These are phyloP conservation scores for Cyphomyrus plagiostoma DNA, from an alignment of 2,113 vertebrate genomes.

Conservation along the genomic window DNA sequence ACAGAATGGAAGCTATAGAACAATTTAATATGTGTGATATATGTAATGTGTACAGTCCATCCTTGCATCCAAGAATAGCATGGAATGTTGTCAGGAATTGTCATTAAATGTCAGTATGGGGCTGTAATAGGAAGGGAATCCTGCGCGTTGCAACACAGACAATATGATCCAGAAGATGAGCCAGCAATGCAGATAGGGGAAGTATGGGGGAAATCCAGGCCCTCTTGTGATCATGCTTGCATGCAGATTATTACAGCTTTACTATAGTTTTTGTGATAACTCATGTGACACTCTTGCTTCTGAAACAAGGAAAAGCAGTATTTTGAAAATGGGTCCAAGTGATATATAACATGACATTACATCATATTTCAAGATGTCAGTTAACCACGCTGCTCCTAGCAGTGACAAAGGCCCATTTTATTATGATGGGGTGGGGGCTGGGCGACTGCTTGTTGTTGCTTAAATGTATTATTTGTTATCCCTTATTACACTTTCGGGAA, in stretches of 20 bases:
- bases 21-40: not conserved
- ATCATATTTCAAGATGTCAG: not conserved
- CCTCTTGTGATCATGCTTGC: not conserved
- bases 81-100: not conserved
- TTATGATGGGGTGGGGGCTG: not conserved
- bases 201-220: not conserved
- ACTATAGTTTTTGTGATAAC: not conserved
- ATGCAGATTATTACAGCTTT: not conserved
- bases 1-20: not conserved
- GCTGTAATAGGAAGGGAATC: not conserved
- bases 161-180: not conserved
- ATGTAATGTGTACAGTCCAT: not conserved
- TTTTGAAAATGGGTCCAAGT: not conserved
- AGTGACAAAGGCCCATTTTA: not conserved
- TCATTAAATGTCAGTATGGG: not conserved
- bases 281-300: not conserved
- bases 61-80: not conserved
- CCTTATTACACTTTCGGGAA: not conserved
- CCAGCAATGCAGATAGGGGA: conserved; percentile 9
- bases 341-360: not conserved
- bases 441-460: not conserved
- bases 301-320: not conserved
- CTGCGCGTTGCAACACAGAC: not conserved
- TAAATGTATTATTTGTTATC: not conserved
- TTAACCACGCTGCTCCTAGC: not conserved